Evolutionary conservation across 2,113 vertebrate species (phyloP).

Genomic region (Vulpes lagopus): DNA sequence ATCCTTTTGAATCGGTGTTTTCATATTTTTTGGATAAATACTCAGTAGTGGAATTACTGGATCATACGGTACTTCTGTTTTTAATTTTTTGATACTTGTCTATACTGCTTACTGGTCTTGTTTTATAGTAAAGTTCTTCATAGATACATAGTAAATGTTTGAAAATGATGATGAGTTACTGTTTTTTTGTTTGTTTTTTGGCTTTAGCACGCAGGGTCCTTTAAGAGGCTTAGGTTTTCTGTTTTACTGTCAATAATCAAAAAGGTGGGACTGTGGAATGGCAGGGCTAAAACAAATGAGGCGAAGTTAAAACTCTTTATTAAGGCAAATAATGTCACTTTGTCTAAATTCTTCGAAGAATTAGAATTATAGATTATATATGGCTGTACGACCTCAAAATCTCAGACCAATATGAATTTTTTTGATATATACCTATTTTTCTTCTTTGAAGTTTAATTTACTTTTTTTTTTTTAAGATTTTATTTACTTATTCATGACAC

Average conservation of each 20-base stretch:
- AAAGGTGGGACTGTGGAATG: not conserved
- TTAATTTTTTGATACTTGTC: no score
- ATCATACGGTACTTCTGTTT: no score
- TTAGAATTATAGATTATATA: not conserved
- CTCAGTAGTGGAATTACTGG: no score
- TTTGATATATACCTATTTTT: not conserved
- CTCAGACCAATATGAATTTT: not conserved
- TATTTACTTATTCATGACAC: no score
- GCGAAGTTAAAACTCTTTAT: not conserved
- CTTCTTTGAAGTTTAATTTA: not conserved
- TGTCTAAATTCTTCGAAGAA: constrained; percentile 20
- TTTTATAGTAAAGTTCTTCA: not conserved
- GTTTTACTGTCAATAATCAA: not conserved
- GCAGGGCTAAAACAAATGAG: not conserved
- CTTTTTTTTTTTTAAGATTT: no score
- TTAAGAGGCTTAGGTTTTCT: constrained; percentile 28
- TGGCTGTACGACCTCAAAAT: not conserved
- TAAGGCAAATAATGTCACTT: not conserved
- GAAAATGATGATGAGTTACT: not conserved
- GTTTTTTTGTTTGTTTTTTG: not conserved
- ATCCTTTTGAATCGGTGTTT: no score
- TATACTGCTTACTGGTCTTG: not conserved
- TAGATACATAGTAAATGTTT: not conserved
- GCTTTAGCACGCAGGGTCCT: not conserved
- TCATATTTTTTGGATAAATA: no score